These are phyloP conservation scores for Zootermopsis nevadensis DNA, from an alignment of 2,888 invertebrate genomes.

Conservation along the genomic window DNA sequence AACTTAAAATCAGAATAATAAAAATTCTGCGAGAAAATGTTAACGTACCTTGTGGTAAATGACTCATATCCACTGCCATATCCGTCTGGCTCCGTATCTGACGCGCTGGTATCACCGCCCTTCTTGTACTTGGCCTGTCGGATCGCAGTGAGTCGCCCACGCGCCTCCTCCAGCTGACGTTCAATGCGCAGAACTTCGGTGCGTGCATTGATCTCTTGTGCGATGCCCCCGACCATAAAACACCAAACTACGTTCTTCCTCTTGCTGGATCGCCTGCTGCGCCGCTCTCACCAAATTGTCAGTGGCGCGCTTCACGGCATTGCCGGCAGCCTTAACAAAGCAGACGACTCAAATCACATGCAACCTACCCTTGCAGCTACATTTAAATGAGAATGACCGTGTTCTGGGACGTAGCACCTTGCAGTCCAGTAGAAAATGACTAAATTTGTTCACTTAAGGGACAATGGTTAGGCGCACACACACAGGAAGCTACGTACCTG, in stretches of 20 bases:
- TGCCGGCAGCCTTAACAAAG: slow-evolving; percentile 83
- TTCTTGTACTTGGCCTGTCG: slow-evolving; percentile 92
- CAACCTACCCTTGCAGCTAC: too few species aligned
- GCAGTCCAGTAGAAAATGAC: too few species aligned
- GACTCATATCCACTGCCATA: slow-evolving; percentile 68
- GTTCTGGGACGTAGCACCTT: too few species aligned
- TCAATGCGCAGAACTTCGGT: slow-evolving; percentile 95
- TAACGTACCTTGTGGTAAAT: slow-evolving; percentile 71
- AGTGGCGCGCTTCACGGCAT: slow-evolving; percentile 96
- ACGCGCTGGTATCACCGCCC: slow-evolving; percentile 69
- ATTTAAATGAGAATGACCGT: too few species aligned
- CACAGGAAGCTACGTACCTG: slow-evolving; percentile 62
- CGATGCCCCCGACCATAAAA: slow-evolving; percentile 97
- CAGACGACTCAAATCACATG: too few species aligned
- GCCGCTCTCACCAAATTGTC: slow-evolving; percentile 97
- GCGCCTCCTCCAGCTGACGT: slow-evolving; percentile 91
- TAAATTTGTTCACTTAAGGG: too few species aligned
- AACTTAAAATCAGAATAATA: not conserved
- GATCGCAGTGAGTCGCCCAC: slow-evolving; percentile 89
- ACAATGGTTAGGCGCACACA: too few species aligned
- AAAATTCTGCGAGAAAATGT: not conserved
- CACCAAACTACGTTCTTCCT: slow-evolving; percentile 91
- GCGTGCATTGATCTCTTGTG: slow-evolving; percentile 93
- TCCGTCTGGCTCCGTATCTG: slow-evolving; percentile 70
- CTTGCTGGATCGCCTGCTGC: slow-evolving; percentile 89